A percentile compares a stretch with the other conserved stretches of the same genome.
Evolutionary conservation across 2,113 vertebrate species (phyloP).

Genomic region (Monarcha castaneiventris): DNA sequence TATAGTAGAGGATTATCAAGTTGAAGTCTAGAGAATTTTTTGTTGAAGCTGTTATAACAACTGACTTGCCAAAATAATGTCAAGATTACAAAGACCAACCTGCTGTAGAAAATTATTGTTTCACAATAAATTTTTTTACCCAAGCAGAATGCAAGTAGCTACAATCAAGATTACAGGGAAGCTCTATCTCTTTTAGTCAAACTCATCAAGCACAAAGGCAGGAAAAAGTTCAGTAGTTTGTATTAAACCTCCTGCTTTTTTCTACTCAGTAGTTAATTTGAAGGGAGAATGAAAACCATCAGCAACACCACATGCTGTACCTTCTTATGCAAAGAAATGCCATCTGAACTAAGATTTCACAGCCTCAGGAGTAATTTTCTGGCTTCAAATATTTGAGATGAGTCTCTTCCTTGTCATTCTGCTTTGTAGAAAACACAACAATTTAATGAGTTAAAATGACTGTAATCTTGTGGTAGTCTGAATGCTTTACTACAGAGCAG

Average conservation of each 20-base stretch:
- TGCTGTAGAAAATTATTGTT: not conserved
- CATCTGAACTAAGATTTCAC: not conserved
- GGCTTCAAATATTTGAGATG: not conserved
- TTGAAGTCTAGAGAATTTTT: not conserved
- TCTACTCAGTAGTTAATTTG: not conserved
- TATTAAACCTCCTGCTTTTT: not conserved
- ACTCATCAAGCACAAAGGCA: not conserved
- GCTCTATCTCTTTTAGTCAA: not conserved
- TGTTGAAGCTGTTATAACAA: not conserved
- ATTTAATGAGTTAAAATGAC: not conserved
- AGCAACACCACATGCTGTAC: not conserved
- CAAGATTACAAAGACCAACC: not conserved
- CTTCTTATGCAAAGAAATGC: not conserved
- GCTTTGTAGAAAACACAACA: not conserved
- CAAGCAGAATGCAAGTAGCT: not conserved
- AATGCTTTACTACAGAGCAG: not conserved
- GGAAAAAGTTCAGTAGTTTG: not conserved
- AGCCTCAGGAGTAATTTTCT: not conserved
- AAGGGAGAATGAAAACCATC: not conserved
- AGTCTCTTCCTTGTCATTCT: not conserved
- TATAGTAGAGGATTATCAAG: not conserved
- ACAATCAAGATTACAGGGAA: not conserved
- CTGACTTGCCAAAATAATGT: not conserved
- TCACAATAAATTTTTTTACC: not conserved
- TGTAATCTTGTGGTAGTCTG: not conserved